Evolutionary conservation across 2,797 vertebrate species (phyloP).

Genomic region (Anniella stebbinsi): DNA sequence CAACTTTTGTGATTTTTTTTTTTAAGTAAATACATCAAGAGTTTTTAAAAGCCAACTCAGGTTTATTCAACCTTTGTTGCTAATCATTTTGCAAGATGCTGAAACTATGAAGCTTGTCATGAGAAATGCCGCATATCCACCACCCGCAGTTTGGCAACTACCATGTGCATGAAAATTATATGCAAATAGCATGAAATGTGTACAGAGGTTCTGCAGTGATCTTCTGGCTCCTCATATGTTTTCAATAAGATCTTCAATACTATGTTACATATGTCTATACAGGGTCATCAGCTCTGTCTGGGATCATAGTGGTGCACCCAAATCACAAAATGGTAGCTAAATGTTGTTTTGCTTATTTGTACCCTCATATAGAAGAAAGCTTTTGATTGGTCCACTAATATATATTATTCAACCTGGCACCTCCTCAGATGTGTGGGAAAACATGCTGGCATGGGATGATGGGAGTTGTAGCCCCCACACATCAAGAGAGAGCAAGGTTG

Average conservation of each 20-base stretch:
- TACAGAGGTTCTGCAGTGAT: background rate
- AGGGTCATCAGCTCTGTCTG: background rate
- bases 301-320: constrained; percentile 23
- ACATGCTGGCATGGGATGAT: no score
- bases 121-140: background rate
- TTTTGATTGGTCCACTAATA: constrained; percentile 30
- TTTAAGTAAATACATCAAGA: background rate
- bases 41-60: constrained; percentile 23
- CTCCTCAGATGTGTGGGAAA: background rate
- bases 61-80: constrained; percentile 6
- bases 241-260: background rate
- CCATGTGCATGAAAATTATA: background rate
- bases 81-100: background rate
- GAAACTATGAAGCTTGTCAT: background rate
- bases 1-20: background rate
- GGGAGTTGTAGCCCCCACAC: no score
- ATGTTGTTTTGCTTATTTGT: constrained; percentile 61
- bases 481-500: no score
- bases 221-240: background rate
- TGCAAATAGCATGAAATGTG: background rate
- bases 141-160: background rate
- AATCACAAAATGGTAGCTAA: constrained; percentile 44
- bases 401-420: background rate
- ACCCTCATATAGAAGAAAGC: constrained; percentile 52
- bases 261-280: background rate